Conservation (phyloP, 2,113 vertebrate genomes). For the Acanthochromis polyacanthus region DNA sequence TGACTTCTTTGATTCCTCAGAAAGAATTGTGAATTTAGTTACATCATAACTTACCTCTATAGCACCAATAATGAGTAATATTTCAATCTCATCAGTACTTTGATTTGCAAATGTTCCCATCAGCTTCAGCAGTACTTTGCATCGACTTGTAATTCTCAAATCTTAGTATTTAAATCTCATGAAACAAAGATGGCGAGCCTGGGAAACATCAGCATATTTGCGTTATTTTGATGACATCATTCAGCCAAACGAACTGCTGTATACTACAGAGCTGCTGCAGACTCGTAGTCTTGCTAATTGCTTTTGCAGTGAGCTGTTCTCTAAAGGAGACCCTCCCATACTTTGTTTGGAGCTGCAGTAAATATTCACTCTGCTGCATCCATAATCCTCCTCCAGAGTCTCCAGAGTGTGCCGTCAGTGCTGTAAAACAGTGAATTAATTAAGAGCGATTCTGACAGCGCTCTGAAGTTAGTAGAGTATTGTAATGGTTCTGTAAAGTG, state of each 20-base stretch:
- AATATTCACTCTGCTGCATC: conserved; percentile 39
- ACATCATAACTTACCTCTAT: too few species aligned
- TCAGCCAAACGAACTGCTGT: not conserved
- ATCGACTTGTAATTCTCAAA: too few species aligned
- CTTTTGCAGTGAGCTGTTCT: not conserved
- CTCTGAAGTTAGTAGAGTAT: conserved; percentile 41
- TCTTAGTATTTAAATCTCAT: too few species aligned
- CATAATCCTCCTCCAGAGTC: conserved; percentile 16
- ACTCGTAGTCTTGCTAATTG: not conserved
- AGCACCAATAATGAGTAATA: too few species aligned
- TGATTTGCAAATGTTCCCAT: too few species aligned
- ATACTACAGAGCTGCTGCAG: not conserved
- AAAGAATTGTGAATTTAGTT: too few species aligned
- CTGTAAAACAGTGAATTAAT: conserved; percentile 50
- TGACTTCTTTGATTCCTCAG: too few species aligned
- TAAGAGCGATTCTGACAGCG: conserved; percentile 43
- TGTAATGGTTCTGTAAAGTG: conserved; percentile 61
- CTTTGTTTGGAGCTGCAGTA: conserved; percentile 35
- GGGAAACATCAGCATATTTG: not conserved
- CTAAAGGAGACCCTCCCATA: conserved; percentile 6
- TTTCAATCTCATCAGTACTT: too few species aligned
- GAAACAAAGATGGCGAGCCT: not conserved
- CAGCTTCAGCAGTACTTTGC: too few species aligned
- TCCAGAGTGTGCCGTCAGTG: conserved; percentile 5
- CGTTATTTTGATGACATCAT: conserved; percentile 1